Evolutionary conservation across 2,888 invertebrate species (phyloP).

Genomic region (Noctua fimbriata): DNA sequence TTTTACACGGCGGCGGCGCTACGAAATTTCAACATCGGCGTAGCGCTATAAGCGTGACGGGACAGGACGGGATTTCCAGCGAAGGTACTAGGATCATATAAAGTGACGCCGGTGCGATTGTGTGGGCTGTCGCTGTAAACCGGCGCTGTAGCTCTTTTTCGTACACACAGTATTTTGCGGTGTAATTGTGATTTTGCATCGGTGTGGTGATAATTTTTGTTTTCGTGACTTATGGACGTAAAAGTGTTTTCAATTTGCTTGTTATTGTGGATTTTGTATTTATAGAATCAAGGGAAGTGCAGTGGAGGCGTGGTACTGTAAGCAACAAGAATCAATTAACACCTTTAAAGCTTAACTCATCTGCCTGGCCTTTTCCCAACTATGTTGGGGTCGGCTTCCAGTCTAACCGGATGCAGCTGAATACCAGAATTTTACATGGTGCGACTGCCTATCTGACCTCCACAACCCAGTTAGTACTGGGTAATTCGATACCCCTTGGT

Average conservation of each 20-base stretch:
- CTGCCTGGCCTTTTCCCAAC: no score
- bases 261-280: not conserved
- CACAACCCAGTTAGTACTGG: no score
- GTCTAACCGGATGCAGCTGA: no score
- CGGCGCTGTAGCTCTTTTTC: not conserved
- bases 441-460: no score
- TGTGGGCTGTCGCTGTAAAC: not conserved
- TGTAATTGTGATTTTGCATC: not conserved
- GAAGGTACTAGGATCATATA: conserved; percentile 24
- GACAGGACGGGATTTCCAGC: not conserved
- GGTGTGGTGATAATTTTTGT: not conserved
- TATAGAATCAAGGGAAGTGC: not conserved
- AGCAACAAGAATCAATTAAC: not conserved
- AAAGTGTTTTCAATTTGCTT: not conserved
- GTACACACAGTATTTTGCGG: not conserved
- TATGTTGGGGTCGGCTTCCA: no score
- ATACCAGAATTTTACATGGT: no score
- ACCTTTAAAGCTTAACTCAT: no score
- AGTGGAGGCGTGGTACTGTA: not conserved
- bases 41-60: conserved; percentile 12
- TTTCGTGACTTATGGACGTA: not conserved
- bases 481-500: no score
- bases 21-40: not conserved
- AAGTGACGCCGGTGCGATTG: not conserved
- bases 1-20: not conserved